A percentile compares a stretch with the other conserved stretches of the same genome.
These are phyloP conservation scores for Otocyon megalotis DNA, from an alignment of 2,113 vertebrate genomes.

Conservation along the genomic window DNA sequence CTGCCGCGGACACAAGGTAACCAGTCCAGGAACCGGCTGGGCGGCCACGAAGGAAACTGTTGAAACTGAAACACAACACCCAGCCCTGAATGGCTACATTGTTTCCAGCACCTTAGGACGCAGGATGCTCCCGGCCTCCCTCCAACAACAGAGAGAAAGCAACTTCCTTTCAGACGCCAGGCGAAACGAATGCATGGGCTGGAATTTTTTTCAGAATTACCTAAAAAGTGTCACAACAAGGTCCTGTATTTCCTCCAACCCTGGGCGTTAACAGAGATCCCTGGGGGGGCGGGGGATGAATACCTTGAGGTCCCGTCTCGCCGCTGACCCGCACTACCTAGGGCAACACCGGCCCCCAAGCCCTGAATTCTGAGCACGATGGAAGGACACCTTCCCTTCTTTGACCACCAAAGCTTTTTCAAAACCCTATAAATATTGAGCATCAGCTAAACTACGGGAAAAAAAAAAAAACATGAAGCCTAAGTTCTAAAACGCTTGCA, in stretches of 20 bases:
- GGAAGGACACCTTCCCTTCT: neutral
- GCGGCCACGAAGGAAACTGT: neutral
- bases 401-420: neutral
- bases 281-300: neutral
- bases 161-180: neutral
- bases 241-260: neutral
- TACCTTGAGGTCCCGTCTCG: neutral
- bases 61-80: neutral
- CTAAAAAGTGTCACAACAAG: neutral
- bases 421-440: neutral
- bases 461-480: neutral
- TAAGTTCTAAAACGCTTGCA: neutral
- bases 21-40: neutral
- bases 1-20: neutral
- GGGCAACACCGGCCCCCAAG: neutral
- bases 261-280: neutral
- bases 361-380: neutral
- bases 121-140: neutral
- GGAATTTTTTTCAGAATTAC: neutral
- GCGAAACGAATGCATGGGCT: neutral
- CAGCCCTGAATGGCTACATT: neutral
- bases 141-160: neutral
- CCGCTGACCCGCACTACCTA: neutral
- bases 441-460: neutral
- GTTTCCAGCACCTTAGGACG: neutral